A percentile compares a stretch with the other conserved stretches of the same genome.
Conservation (phyloP, 2,113 vertebrate genomes). For the Ancistrus triradiatus region DNA sequence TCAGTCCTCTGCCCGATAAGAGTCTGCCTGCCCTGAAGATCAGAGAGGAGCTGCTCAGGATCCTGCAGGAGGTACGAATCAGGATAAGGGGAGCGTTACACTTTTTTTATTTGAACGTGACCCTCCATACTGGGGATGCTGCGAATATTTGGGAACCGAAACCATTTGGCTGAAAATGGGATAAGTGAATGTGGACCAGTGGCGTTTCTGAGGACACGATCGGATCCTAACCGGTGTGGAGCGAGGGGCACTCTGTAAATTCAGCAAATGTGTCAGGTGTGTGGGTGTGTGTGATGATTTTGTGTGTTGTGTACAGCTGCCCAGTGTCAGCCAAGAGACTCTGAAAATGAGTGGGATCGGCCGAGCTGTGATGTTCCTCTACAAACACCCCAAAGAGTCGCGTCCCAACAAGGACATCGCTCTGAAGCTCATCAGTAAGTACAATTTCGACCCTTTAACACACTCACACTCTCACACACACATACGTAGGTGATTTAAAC, state of each 20-base stretch:
- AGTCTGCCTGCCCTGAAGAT: constrained; percentile 92
- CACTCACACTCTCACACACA: background rate
- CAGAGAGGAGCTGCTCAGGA: constrained; percentile 88
- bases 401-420: constrained; percentile 93
- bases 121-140: no score
- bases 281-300: background rate
- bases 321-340: constrained; percentile 95
- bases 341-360: constrained; percentile 97
- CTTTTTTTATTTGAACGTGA: no score
- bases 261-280: background rate
- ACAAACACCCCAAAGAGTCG: constrained; percentile 97
- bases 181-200: no score
- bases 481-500: background rate
- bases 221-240: no score
- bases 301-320: constrained; percentile 69
- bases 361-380: constrained; percentile 95
- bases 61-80: constrained; percentile 91
- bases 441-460: background rate
- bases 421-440: constrained; percentile 96
- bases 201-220: no score
- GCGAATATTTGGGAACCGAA: no score
- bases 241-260: no score
- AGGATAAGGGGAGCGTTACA: no score
- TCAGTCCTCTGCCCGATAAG: constrained; percentile 92
- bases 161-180: no score